Conservation (phyloP, 1,140 invertebrate species). For the Luehdorfia chinensis region DNA sequence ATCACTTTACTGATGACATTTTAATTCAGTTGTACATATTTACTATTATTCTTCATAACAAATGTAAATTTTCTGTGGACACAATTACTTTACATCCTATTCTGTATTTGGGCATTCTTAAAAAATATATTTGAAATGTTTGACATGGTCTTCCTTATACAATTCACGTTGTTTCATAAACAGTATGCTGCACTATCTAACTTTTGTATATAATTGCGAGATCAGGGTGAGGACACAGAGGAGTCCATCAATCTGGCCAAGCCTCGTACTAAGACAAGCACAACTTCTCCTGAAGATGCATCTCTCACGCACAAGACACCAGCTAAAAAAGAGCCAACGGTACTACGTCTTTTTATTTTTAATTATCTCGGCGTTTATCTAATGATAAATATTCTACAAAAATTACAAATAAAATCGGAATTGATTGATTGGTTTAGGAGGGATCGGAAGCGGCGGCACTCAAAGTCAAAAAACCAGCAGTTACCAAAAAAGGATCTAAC, state of each 20-base stretch:
- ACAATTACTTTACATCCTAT: no score
- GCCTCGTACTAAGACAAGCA: slow-evolving; percentile 68
- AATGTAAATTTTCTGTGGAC: no score
- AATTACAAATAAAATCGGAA: no score
- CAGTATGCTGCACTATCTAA: slow-evolving; percentile 14
- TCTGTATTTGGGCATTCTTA: no score
- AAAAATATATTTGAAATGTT: no score
- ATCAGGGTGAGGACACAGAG: slow-evolving; percentile 65
- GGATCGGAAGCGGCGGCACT: slow-evolving; percentile 62
- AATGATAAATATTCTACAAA: no score
- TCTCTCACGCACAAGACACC: slow-evolving; percentile 71
- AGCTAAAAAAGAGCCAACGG: slow-evolving; percentile 68
- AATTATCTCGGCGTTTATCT: slow-evolving; percentile 54
- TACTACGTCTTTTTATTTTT: slow-evolving; percentile 48
- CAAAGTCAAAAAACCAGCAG: slow-evolving; percentile 69
- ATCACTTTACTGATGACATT: no score
- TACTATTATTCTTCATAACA: no score
- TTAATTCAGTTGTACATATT: no score
- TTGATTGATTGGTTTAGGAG: slow-evolving; percentile 38
- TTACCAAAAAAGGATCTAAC: slow-evolving; percentile 57
- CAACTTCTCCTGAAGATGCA: slow-evolving; percentile 68
- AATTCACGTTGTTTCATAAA: no score
- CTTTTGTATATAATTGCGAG: slow-evolving; percentile 32
- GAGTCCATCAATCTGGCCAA: slow-evolving; percentile 65
- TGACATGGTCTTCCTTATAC: no score